Evolutionary conservation across 2,113 vertebrate species (phyloP).

Genomic region (Siniperca knerii): DNA sequence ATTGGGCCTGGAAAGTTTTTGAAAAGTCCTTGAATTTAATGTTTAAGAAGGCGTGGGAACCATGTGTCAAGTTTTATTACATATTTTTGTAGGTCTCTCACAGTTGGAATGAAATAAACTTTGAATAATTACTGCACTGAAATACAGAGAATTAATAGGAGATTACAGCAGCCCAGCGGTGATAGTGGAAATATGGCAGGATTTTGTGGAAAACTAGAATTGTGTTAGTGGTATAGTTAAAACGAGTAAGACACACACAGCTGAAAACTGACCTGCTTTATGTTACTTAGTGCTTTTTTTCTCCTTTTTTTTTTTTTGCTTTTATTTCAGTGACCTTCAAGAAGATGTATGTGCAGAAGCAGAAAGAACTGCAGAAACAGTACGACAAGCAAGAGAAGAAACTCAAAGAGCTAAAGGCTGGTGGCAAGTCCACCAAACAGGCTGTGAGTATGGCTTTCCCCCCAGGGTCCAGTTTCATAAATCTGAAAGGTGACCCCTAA

Average conservation of each 20-base stretch:
- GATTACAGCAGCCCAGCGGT: background rate
- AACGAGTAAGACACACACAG: background rate
- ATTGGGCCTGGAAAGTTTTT: no score
- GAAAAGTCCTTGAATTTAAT: no score
- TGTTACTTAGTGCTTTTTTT: background rate
- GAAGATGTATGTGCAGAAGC: conserved; percentile 96
- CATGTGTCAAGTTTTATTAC: background rate
- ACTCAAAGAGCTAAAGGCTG: conserved; percentile 92
- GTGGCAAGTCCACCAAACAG: conserved; percentile 94
- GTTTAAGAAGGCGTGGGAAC: no score
- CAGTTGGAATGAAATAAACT: background rate
- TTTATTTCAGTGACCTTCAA: conserved; percentile 89
- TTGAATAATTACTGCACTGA: background rate
- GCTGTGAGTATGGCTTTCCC: conserved; percentile 82
- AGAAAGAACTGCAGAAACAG: conserved; percentile 92
- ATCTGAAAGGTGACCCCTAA: background rate
- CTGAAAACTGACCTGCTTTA: background rate
- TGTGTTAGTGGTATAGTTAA: background rate
- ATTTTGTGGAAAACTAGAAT: background rate
- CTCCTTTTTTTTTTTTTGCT: background rate
- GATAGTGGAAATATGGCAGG: background rate
- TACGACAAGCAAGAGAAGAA: conserved; percentile 96
- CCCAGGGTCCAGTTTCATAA: background rate
- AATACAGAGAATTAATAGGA: background rate
- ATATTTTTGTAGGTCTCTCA: background rate